Conservation (phyloP, 1,140 invertebrate genomes). For the Bombus picipes region DNA sequence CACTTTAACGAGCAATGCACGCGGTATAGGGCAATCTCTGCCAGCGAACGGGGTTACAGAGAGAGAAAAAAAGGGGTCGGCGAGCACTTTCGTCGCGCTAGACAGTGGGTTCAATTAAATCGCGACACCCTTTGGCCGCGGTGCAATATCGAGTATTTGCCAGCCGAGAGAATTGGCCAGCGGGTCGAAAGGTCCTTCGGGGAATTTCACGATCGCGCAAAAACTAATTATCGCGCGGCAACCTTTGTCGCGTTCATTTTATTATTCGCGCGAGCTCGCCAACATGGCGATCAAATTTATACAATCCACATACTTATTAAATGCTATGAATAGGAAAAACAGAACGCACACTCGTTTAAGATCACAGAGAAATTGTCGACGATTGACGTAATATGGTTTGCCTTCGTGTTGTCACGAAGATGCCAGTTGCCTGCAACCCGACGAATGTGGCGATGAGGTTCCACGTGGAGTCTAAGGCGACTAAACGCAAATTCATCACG, state of each 20-base stretch:
- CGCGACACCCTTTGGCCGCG: slow-evolving; percentile 47
- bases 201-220: slow-evolving; percentile 52
- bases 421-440: too few relatives aligned
- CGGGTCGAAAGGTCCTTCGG: slow-evolving; percentile 42
- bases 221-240: slow-evolving; percentile 48
- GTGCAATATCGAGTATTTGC: slow-evolving; percentile 53
- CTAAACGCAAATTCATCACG: too few relatives aligned
- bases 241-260: slow-evolving; percentile 36
- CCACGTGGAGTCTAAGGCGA: too few relatives aligned
- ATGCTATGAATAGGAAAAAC: too few relatives aligned
- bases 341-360: too few relatives aligned
- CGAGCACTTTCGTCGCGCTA: slow-evolving; percentile 31
- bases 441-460: fast-evolving
- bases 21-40: not conserved
- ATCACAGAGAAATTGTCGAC: not conserved
- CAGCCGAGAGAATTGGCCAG: slow-evolving; percentile 39
- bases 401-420: too few relatives aligned
- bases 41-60: too few relatives aligned
- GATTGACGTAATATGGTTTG: not conserved
- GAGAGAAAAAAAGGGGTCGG: not conserved
- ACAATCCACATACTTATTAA: not conserved
- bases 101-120: slow-evolving; percentile 51
- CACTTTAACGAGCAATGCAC: not conserved
- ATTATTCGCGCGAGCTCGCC: not conserved
- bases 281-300: not conserved